These are phyloP conservation scores for Cetoscarus ocellatus DNA, from an alignment of 2,797 vertebrate genomes.

Conservation along the genomic window DNA sequence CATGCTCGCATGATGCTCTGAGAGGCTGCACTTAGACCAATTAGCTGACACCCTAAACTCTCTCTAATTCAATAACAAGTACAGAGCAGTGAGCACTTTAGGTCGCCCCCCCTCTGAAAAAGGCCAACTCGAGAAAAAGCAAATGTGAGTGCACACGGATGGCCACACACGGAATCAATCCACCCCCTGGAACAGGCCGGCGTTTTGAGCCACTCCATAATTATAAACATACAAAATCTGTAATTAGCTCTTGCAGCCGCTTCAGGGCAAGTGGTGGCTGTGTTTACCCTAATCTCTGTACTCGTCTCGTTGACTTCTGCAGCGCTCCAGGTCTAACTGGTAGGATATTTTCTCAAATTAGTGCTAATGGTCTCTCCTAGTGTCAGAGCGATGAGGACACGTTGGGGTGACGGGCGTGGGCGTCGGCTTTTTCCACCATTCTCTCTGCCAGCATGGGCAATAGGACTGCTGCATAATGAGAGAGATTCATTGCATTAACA, in stretches of 20 bases:
- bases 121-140: slow-evolving; percentile 61
- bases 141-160: slow-evolving; percentile 71
- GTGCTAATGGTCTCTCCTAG: slow-evolving; percentile 76
- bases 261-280: slow-evolving; percentile 65
- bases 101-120: slow-evolving; percentile 69
- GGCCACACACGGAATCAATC: slow-evolving; percentile 81
- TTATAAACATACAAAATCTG: slow-evolving; percentile 81
- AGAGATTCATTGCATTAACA: slow-evolving; percentile 77
- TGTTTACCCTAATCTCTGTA: slow-evolving; percentile 71
- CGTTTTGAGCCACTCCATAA: slow-evolving; percentile 76
- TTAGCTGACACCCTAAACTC: slow-evolving; percentile 78
- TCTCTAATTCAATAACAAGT: slow-evolving; percentile 80
- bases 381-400: slow-evolving; percentile 77
- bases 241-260: slow-evolving; percentile 78
- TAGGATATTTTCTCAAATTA: slow-evolving; percentile 82
- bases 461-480: slow-evolving; percentile 69
- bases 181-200: slow-evolving; percentile 70
- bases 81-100: slow-evolving; percentile 72
- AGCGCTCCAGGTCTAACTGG: slow-evolving; percentile 80
- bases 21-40: slow-evolving; percentile 65
- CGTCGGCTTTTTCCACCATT: slow-evolving; percentile 62
- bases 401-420: slow-evolving; percentile 67
- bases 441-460: slow-evolving; percentile 62
- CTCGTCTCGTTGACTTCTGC: slow-evolving; percentile 63
- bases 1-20: slow-evolving; percentile 46